These are phyloP conservation scores for Oryctes rhinoceros DNA, from an alignment of 1,140 invertebrate species.

Conservation along the genomic window DNA sequence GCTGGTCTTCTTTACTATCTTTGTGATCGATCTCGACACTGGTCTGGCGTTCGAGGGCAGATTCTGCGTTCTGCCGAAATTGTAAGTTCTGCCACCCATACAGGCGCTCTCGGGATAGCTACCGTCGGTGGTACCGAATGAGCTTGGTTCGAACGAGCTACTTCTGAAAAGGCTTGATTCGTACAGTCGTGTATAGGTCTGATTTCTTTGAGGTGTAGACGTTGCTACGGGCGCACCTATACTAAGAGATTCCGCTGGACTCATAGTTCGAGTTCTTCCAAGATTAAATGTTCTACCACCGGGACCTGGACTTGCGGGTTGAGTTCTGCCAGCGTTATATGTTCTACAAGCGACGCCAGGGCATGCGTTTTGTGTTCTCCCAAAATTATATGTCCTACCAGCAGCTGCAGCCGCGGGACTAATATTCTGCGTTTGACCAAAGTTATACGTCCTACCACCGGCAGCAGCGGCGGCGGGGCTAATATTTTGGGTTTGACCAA, in stretches of 20 bases:
- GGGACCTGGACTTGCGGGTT: background rate
- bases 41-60: background rate
- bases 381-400: background rate
- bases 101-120: background rate
- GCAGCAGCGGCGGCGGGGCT: background rate
- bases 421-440: background rate
- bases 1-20: background rate
- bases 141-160: background rate
- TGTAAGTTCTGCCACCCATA: background rate
- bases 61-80: background rate
- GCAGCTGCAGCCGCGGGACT: background rate
- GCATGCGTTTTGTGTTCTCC: background rate
- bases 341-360: background rate
- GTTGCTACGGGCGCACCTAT: background rate
- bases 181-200: background rate
- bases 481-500: background rate
- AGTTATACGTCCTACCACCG: background rate
- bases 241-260: background rate
- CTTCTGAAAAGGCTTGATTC: slow-evolving; percentile 9
- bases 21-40: background rate
- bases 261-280: background rate
- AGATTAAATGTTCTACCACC: background rate
- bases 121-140: background rate
- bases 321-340: background rate
- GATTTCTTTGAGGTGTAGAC: background rate